Base-by-base conservation (phyloP, 2,888 invertebrate species). In the Gisinianus flammeolus region DNA sequence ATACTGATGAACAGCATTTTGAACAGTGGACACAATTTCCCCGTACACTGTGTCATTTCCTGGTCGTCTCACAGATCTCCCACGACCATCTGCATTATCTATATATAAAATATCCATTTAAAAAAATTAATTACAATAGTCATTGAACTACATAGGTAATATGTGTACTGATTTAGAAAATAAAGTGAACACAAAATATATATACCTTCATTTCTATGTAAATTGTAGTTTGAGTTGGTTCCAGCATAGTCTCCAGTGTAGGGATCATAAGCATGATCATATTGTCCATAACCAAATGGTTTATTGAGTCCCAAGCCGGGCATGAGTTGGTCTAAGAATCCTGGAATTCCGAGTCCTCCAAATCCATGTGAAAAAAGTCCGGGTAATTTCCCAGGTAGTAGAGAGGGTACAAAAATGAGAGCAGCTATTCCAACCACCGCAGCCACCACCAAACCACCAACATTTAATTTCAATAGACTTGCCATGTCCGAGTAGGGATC, bases 351-450 rank as follows among this genome's bases (percentile, higher is more conserved):
- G 52, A 73, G 73, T 24, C 35, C 19, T 16, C 64, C 54, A 22
- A 44, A 44, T 28, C 72, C 72, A 31, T 68, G 68, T 19, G 73
- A 58, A 19, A 77, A 72, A 10, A 72, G 54, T 44, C 69, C 69
- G 22, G 76, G 72, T 24, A 80, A 69, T 67, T 79, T 68, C 22
- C 71, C 72, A 8, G 79, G 79, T 5, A 77, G 30, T 5, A 77
- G 71, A 22, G 72, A 64, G 0, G 76, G 68, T 10, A 72, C 64
- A 35, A 81, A 79, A 69, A 81, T 44, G 24, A 80, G 69, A n/a
- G 81, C 81, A 19, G 79, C 79, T 0, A 83, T 33, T 8, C 82
- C 83, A n/a, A 83, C 82, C 16, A 83, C 79, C 3, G 81, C 82
- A 0, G 82, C 82, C 0, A 82, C 31, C 0, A 83, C 74, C 19